These are phyloP conservation scores for Numida meleagris DNA, from an alignment of 2,113 vertebrate species.

Conservation along the genomic window DNA sequence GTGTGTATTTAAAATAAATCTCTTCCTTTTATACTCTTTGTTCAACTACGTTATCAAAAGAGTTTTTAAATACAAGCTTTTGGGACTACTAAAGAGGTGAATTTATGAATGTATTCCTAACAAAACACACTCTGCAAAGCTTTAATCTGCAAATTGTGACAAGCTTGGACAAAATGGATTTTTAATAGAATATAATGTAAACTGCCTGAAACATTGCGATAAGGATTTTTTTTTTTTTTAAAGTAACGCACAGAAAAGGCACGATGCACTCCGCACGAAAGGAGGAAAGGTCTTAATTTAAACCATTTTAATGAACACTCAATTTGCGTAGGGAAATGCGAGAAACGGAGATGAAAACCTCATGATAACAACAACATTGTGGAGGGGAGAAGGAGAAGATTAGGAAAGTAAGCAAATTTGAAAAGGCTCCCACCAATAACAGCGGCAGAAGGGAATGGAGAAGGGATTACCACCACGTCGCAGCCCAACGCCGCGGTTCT, in stretches of 20 bases:
- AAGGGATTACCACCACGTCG: neutral
- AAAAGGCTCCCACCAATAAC: slow-evolving; percentile 6
- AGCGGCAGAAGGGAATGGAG: neutral
- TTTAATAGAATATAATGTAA: slow-evolving; percentile 75
- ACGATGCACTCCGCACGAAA: slow-evolving; percentile 33
- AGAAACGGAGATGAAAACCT: slow-evolving; percentile 46
- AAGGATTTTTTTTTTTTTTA: slow-evolving; percentile 55
- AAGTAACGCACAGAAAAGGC: slow-evolving; percentile 38
- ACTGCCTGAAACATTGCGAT: slow-evolving; percentile 75
- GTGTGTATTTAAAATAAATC: slow-evolving; percentile 18
- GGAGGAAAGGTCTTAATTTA: slow-evolving; percentile 71
- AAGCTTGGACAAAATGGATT: slow-evolving; percentile 72
- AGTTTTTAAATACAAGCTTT: slow-evolving; percentile 62
- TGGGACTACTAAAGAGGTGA: slow-evolving; percentile 57
- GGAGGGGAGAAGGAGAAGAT: slow-evolving; percentile 4
- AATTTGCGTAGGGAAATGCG: slow-evolving; percentile 30
- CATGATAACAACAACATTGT: neutral
- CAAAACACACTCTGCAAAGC: slow-evolving; percentile 58
- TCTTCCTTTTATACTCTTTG: slow-evolving; percentile 28
- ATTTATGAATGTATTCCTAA: slow-evolving; percentile 71
- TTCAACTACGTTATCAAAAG: slow-evolving; percentile 61
- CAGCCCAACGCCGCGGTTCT: neutral
- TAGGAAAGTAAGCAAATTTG: slow-evolving; percentile 44
- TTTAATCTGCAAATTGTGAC: slow-evolving; percentile 73
- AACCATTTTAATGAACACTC: slow-evolving; percentile 66